phyloP scores from a whole-genome alignment of 2,113 vertebrate species.

The Rynchops niger region DNA sequence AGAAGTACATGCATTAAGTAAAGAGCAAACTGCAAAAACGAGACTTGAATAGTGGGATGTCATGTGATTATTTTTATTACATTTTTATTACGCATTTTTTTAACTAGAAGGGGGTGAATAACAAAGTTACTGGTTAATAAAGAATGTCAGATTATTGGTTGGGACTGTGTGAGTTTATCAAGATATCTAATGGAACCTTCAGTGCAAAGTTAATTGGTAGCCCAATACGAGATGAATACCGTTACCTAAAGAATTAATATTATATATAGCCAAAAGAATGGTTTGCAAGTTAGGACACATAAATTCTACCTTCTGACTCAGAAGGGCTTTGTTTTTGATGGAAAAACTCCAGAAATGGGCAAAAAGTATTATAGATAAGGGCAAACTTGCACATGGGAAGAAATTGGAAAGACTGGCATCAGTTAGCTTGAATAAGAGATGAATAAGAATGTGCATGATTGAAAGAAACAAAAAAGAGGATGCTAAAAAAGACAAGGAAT shows the following conservation, averaged over 20 bases:
- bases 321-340: not conserved
- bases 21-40: not conserved
- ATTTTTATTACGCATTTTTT: not conserved
- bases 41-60: not conserved
- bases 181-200: not conserved
- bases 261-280: not conserved
- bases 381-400: not conserved
- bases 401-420: not conserved
- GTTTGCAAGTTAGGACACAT: not conserved
- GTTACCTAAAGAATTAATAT: not conserved
- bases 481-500: not conserved
- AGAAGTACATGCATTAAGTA: not conserved
- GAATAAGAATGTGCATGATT: not conserved
- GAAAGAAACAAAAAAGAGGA: not conserved
- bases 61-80: not conserved
- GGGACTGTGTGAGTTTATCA: not conserved
- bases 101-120: not conserved
- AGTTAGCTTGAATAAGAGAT: not conserved
- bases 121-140: not conserved
- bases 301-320: not conserved
- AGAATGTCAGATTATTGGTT: not conserved
- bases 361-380: not conserved
- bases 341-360: not conserved
- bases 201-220: not conserved
- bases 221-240: not conserved